Evolutionary conservation across 1,140 invertebrate genomes (phyloP).

Genomic region (Calephelis virginiensis): DNA sequence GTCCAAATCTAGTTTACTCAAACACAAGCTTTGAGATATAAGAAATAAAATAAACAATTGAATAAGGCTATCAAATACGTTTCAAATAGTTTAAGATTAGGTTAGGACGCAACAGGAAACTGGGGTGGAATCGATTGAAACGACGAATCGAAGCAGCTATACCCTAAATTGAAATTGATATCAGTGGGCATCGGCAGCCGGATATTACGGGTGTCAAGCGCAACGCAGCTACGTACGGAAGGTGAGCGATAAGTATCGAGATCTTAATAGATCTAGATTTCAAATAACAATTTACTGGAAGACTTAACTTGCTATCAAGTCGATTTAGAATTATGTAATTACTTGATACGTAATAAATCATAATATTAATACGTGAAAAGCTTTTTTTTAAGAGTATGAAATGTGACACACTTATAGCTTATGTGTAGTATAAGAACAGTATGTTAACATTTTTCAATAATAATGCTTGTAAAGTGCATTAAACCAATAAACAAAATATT

Average conservation of each 20-base stretch:
- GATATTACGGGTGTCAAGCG: conserved; percentile 73
- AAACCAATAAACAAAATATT: too few species aligned
- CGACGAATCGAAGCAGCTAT: conserved; percentile 61
- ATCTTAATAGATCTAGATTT: conserved; percentile 17
- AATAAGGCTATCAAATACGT: conserved; percentile 11
- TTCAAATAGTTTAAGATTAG: conserved; percentile 53
- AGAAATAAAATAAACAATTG: conserved; percentile 14
- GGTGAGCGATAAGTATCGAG: conserved; percentile 28
- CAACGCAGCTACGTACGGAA: conserved; percentile 39
- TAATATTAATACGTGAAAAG: too few species aligned
- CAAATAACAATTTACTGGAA: background rate
- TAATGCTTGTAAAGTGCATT: too few species aligned
- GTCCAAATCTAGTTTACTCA: background rate
- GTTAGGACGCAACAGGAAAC: conserved; percentile 68
- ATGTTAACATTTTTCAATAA: too few species aligned
- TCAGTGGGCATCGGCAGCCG: conserved; percentile 61
- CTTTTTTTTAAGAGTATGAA: too few species aligned
- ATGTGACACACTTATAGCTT: too few species aligned
- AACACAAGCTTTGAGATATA: conserved; percentile 1
- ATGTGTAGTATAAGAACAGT: too few species aligned
- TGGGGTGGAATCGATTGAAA: conserved; percentile 68
- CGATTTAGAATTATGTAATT: too few species aligned
- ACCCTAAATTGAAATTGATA: conserved; percentile 76
- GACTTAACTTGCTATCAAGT: background rate
- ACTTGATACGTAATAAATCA: too few species aligned